These are phyloP conservation scores for Martes martes DNA, from an alignment of 2,113 vertebrate species.

Conservation along the genomic window DNA sequence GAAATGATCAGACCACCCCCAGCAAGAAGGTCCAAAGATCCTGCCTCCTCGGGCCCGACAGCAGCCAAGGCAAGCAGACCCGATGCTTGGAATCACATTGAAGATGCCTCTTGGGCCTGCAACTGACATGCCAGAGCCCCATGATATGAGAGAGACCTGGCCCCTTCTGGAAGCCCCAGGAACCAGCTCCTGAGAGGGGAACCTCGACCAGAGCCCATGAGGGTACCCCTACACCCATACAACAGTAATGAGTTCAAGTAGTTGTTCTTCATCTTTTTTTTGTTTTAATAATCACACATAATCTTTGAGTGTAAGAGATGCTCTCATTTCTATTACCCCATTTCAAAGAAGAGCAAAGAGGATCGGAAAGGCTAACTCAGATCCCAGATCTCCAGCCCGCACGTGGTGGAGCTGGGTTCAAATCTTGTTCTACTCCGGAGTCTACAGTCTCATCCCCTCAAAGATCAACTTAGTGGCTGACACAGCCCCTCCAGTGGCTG, in stretches of 20 bases:
- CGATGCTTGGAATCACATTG: accelerated
- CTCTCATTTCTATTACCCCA: neutral
- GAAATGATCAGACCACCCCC: neutral
- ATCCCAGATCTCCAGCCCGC: accelerated
- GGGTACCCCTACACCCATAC: accelerated
- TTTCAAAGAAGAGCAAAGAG: neutral
- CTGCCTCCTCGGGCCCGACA: neutral
- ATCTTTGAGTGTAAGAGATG: neutral
- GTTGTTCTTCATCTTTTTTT: neutral
- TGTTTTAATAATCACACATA: neutral
- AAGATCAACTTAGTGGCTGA: neutral
- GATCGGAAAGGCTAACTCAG: neutral
- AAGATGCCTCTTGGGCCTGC: neutral
- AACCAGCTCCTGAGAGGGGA: neutral
- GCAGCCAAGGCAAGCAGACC: neutral
- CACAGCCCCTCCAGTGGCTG: neutral
- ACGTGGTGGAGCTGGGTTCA: neutral
- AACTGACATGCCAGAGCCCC: neutral
- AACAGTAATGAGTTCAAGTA: neutral
- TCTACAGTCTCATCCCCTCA: accelerated
- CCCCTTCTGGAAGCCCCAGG: neutral
- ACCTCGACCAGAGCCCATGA: neutral
- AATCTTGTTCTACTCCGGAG: neutral
- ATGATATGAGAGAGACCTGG: accelerated
- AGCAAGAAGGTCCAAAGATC: neutral